Percentiles rank a stretch among this genome's conserved stretches.
Evolutionary conservation across 2,888 invertebrate species (phyloP).

Genomic region (Ectemnius cavifrons): DNA sequence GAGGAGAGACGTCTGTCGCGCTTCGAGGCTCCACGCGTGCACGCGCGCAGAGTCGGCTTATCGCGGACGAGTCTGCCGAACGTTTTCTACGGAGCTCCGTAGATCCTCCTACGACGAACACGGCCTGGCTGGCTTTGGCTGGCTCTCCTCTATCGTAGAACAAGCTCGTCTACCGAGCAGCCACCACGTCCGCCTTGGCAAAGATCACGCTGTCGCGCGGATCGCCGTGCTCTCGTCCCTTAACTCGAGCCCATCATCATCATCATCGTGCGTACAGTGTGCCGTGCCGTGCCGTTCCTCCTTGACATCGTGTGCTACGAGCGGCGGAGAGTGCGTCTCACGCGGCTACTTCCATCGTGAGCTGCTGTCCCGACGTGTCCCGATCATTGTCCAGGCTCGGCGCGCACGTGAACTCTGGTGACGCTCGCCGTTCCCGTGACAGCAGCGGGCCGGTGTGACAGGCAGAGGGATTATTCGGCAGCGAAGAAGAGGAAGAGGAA

Average conservation of each 20-base stretch:
- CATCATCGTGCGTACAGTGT: no score
- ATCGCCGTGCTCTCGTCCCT: no score
- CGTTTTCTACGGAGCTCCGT: conserved; percentile 44
- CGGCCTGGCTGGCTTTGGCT: not conserved
- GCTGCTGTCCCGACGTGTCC: no score
- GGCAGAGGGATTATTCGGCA: conserved; percentile 56
- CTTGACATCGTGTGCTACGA: no score
- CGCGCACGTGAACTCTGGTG: conserved; percentile 23
- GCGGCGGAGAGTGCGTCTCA: no score
- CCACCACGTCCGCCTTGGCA: no score
- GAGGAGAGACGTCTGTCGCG: conserved; percentile 57
- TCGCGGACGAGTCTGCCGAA: conserved; percentile 54
- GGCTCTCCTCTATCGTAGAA: not conserved
- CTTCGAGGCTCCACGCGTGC: conserved; percentile 56
- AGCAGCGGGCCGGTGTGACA: conserved; percentile 44
- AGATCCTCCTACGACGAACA: conserved; percentile 41
- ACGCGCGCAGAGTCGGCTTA: conserved; percentile 58
- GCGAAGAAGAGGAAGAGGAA: conserved; percentile 43
- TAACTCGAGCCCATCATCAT: no score
- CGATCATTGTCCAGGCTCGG: conserved; percentile 8
- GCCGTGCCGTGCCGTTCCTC: no score
- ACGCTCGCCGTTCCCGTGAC: conserved; percentile 38
- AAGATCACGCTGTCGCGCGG: no score
- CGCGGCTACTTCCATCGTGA: no score
- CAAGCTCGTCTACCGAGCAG: no score